phyloP scores from a whole-genome alignment of 2,888 invertebrate genomes.

The Buathra laborator region DNA sequence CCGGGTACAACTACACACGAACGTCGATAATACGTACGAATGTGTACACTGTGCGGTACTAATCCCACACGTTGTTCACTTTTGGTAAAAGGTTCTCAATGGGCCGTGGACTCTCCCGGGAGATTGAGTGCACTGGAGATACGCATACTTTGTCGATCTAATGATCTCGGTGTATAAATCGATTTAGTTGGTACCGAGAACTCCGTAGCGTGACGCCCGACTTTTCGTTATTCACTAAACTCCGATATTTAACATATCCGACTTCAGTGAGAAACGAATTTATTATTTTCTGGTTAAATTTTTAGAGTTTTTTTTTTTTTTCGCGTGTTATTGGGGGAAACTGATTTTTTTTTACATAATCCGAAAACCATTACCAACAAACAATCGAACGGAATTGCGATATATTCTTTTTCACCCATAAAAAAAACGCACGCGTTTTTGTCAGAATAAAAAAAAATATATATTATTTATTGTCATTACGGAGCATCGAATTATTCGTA shows the following conservation, averaged over 20 bases:
- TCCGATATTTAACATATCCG: slow-evolving; percentile 7
- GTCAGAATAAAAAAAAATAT: no score
- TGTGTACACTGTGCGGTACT: slow-evolving; percentile 4
- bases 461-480: no score
- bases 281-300: not conserved
- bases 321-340: no score
- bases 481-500: no score
- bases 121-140: slow-evolving; percentile 64
- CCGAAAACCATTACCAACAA: not conserved
- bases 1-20: slow-evolving; percentile 34
- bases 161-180: slow-evolving; percentile 63
- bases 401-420: no score
- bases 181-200: slow-evolving; percentile 59
- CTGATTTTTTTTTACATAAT: no score
- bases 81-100: slow-evolving; percentile 62
- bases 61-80: slow-evolving; percentile 54
- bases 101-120: slow-evolving; percentile 61
- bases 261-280: no score
- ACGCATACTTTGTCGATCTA: slow-evolving; percentile 67
- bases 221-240: slow-evolving; percentile 39
- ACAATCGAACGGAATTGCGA: no score
- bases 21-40: slow-evolving; percentile 5
- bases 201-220: slow-evolving; percentile 52
- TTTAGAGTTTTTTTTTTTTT: no score
- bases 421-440: no score